Evolutionary conservation across 2,888 invertebrate genomes (phyloP), one percentile per base, ranked within the genome.

Genomic region (Diaperis boleti): DNA sequence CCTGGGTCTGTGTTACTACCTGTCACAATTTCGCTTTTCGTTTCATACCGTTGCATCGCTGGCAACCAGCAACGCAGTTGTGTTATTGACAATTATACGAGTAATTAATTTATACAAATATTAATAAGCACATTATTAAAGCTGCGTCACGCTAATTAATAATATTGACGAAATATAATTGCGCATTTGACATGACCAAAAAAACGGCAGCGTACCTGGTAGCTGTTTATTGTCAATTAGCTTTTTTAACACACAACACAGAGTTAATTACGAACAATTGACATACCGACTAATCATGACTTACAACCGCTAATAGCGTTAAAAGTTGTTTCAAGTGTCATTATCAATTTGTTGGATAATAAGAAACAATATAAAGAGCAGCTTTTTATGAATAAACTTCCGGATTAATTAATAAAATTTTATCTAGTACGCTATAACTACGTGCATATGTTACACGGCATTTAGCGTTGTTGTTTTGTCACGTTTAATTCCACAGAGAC

Each of bases 401-500:
- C 26, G 7, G 10, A 13, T 39, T 52, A 52, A 52, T 52, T 52
- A 52, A 52, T 52, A 39, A 35, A 52, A 39, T 52, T 37, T 37
- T 49, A 29, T 50, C 33, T 29, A 52, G 11, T 39, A 39, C 20
- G 52, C 17, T 52, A n/a, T n/a, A 10, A 39, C 39, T 29, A 20
- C 37, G 39, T 49, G 39, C 52, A 52, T 39, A 39, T 52, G 15
- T 39, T 37, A 39, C 52, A 52, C 37, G 8, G 37, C 20, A 20
- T 13, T 52, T 52, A 52, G 14, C 22, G 26, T 20, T 18, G 20
- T 52, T 52, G 39, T 52, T 52, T 37, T 52, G 52, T 52, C 39
- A 52, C 39, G 37, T 39, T 52, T 52, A 52, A 39, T 52, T 39
- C 52, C 52, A 26, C 18, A 39, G 52, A 39, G 52, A 52, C 39